Evolutionary conservation across 2,888 invertebrate genomes (phyloP), one percentile per base, ranked within the genome.

Genomic region (Eurytoma adleriae): DNA sequence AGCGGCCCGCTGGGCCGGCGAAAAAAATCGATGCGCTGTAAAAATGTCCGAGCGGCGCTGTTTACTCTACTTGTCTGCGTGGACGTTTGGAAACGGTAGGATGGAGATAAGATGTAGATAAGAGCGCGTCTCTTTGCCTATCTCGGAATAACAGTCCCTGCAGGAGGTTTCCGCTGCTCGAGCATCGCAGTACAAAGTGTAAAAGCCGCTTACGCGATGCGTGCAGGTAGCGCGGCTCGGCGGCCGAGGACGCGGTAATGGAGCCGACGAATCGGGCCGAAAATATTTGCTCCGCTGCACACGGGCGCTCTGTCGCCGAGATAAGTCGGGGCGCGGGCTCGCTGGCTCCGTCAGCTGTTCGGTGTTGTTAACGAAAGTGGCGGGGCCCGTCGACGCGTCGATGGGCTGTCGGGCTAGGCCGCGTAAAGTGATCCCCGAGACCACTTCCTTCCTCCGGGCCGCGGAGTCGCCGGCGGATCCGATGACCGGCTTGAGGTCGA

Each of bases 401-500:
- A 14, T n/a, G 14, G 54, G 54, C n/a, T 14, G 54, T n/a, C 16
- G 16, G 54, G 14, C 54, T 54, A 40, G 40, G 54, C 54, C 16
- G 5, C 24, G 90, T 90, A 90, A 90, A 89, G 86, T 84, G 90
- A 90, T 90, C 83, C 83, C 52, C 20, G 14, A 54, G 87, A 90
- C 90, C 90, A 90, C 90, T 90, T 90, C 90, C 90, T 90, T 89
- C 89, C 89, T 88, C 85, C n/a, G 13, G 27, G 1, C 52, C 1
- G 13, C 4, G 48, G 5, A 40, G 40, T 52, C 57, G 59, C 82
- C 67, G 70, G 81, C 68, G 85, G 89, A 90, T 90, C 90, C 89
- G 87, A 90, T 90, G 89, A 89, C 90, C 88, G 88, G 89, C 87
- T 89, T 89, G 89, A 90, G 89, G 90, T 90, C 88, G 87, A 16